Base-by-base conservation (phyloP, 1,140 invertebrate genomes). In the Nebria ingens region DNA sequence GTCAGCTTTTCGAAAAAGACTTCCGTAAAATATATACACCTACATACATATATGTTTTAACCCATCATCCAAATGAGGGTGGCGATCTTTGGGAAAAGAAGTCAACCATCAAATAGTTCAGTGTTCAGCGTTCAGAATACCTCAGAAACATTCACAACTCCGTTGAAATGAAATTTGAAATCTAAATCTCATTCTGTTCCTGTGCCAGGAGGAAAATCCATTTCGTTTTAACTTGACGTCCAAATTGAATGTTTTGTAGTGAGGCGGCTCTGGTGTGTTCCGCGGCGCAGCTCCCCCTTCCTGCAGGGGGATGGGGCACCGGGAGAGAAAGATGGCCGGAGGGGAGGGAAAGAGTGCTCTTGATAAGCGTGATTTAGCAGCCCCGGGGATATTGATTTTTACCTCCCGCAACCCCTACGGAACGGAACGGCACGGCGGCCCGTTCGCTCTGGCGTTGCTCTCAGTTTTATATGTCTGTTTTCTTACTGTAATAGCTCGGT, bases 361-460 rank as follows among this genome's bases (percentile, higher is more conserved):
- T 81, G 79, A 80, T 81, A 81, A 81, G 79, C 78, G 78, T 79
- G 79, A 80, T 81, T 81, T 81, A 81, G 79, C 78, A 79, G 79
- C 78, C 79, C 77, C 77, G 73, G 78, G 78, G 77, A 80, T 81
- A 81, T 81, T 81, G 79, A 81, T 81, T 81, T 81, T 81, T 80
- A 78, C 67, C 65, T 64, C 66, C 65, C 68, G 60, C 62, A 59
- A 59, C 64, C 65, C 65, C 71, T 69, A 73, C 71, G n/a, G n/a
- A n/a, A n/a, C n/a, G n/a, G n/a, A n/a, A n/a, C n/a, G n/a, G n/a
- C n/a, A n/a, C n/a, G n/a, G n/a, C n/a, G n/a, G n/a, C n/a, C n/a
- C n/a, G n/a, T n/a, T n/a, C n/a, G n/a, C n/a, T n/a, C n/a, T n/a
- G n/a, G n/a, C n/a, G 70, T 71, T 72, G 59, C 68, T 70, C 67